Evolutionary conservation across 2,797 vertebrate genomes (phyloP).

Genomic region (Brachyrhaphis roseni): DNA sequence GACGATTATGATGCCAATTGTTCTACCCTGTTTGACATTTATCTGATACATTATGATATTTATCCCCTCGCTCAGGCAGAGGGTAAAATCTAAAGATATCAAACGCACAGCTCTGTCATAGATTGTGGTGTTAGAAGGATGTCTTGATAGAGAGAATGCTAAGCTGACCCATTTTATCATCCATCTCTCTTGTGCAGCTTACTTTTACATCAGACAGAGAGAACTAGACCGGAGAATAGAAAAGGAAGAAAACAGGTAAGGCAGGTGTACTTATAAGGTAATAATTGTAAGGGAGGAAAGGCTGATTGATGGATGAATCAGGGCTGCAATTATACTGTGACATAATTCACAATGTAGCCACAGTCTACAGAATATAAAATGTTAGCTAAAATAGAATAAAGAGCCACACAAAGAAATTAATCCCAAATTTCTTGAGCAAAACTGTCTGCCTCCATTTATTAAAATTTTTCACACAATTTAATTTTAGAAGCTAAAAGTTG

Average conservation of each 20-base stretch:
- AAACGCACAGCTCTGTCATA: conserved; percentile 62
- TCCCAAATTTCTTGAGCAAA: not conserved
- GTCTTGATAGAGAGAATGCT: conserved; percentile 46
- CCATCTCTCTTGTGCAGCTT: conserved; percentile 37
- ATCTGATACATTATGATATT: conserved; percentile 66
- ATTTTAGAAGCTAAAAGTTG: not conserved
- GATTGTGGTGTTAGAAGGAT: conserved; percentile 61
- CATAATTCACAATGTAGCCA: conserved; percentile 15
- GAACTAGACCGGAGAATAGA: conserved; percentile 23
- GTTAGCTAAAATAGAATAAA: not conserved
- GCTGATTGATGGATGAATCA: conserved; percentile 23
- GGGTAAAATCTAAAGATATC: conserved; percentile 58
- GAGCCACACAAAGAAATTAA: not conserved
- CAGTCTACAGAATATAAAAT: conserved; percentile 5
- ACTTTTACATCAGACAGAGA: conserved; percentile 58
- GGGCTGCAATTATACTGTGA: conserved; percentile 4
- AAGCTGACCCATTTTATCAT: conserved; percentile 73
- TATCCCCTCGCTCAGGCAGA: conserved; percentile 52
- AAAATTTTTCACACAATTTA: not conserved
- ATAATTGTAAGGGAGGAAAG: conserved; percentile 29
- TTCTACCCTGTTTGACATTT: conserved; percentile 51
- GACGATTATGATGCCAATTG: conserved; percentile 55
- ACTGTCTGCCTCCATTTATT: not conserved
- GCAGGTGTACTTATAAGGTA: conserved; percentile 14
- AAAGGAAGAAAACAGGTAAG: conserved; percentile 22